Conservation (phyloP, 2,113 vertebrate genomes). For the Grus americana region DNA sequence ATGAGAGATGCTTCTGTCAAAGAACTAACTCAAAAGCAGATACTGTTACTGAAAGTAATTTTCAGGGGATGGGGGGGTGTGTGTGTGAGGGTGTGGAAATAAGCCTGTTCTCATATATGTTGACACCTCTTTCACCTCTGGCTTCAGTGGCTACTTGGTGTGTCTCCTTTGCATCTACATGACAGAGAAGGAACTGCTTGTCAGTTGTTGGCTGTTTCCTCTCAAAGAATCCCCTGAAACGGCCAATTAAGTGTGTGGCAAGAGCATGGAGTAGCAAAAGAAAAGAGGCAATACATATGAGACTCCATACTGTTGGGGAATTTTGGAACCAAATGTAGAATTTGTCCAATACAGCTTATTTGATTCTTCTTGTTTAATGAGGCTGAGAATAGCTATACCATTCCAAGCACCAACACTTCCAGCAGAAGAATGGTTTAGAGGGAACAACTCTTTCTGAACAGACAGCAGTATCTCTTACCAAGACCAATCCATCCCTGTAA, state of each 20-base stretch:
- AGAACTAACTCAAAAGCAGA: neutral
- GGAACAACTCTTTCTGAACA: neutral
- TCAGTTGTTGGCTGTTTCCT: neutral
- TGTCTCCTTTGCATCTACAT: neutral
- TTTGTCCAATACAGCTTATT: neutral
- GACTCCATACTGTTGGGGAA: neutral
- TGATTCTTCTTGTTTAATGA: neutral
- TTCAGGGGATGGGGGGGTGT: too few relatives aligned
- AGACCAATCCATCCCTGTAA: neutral
- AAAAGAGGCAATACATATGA: neutral
- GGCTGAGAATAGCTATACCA: neutral
- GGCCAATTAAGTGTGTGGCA: neutral
- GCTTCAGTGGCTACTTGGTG: neutral
- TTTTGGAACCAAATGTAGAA: neutral
- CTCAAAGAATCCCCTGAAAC: neutral
- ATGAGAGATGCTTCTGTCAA: neutral
- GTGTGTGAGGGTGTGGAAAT: neutral
- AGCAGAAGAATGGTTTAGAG: neutral
- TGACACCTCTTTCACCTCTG: neutral
- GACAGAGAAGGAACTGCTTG: neutral
- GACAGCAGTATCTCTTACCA: neutral
- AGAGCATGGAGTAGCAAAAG: neutral
- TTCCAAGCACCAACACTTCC: neutral
- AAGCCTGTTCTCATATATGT: neutral
- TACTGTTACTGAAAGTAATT: neutral